Conservation (phyloP, 2,888 invertebrate species). For the Drosophila vallismaia region DNA sequence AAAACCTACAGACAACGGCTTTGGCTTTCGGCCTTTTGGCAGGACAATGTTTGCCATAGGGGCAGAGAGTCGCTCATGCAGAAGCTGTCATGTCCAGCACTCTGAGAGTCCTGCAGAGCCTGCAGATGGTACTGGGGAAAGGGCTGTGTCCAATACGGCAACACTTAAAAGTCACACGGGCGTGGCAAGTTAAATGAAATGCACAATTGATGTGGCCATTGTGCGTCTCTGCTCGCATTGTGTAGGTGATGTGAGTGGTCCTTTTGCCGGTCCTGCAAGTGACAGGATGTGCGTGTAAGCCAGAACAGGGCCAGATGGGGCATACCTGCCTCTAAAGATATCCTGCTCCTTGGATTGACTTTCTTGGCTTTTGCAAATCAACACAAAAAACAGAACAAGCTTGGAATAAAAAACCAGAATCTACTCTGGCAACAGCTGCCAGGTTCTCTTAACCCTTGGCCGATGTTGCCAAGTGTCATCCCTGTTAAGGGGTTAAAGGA, state of each 20-base stretch:
- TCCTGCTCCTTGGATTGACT: conserved; percentile 19
- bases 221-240: conserved; percentile 49
- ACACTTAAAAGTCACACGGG: conserved; percentile 78
- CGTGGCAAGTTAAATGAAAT: conserved; percentile 80
- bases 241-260: conserved; percentile 50
- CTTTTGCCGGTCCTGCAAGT: conserved; percentile 50
- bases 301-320: background rate
- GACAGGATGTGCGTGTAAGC: conserved; percentile 42
- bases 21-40: conserved; percentile 48
- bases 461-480: conserved; percentile 19
- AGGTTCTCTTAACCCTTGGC: conserved; percentile 29
- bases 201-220: conserved; percentile 76
- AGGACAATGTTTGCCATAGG: conserved; percentile 61
- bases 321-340: conserved; percentile 43
- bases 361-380: conserved; percentile 22
- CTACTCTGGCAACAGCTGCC: conserved; percentile 56
- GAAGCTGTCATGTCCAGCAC: conserved; percentile 81
- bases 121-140: conserved; percentile 24
- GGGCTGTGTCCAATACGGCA: conserved; percentile 49
- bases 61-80: conserved; percentile 73
- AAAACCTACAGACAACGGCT: conserved; percentile 63
- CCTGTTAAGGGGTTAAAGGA: conserved; percentile 18
- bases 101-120: conserved; percentile 58
- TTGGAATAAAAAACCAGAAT: background rate
- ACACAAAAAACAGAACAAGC: conserved; percentile 9